Conservation (phyloP, 2,113 vertebrate genomes). For the human (Homo sapiens) region DNA sequence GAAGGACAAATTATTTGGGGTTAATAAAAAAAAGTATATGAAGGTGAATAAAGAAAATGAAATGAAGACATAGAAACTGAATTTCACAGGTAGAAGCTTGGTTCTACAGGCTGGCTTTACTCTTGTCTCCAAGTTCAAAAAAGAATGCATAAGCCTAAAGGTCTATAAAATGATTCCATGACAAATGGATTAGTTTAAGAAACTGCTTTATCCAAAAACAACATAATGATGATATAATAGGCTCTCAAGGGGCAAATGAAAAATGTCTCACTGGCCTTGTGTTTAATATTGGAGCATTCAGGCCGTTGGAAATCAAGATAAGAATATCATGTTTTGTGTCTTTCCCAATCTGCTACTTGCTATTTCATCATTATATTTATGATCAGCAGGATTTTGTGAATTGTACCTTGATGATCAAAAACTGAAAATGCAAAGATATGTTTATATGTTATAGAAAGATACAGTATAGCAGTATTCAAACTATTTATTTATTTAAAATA, state of each 20-base stretch:
- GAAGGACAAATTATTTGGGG: not conserved
- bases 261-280: not conserved
- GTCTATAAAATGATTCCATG: conserved; percentile 11
- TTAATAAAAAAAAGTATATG: not conserved
- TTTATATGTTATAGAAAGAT: not conserved
- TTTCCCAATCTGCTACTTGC: conserved; percentile 43
- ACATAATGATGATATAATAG: not conserved
- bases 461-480: not conserved
- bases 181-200: not conserved
- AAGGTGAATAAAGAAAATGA: not conserved
- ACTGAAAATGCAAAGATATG: not conserved
- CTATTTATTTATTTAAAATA: not conserved
- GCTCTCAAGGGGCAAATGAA: not conserved
- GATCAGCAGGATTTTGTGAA: conserved; percentile 15
- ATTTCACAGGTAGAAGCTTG: not conserved
- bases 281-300: not conserved
- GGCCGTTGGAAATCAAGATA: not conserved
- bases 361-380: conserved; percentile 29
- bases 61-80: conserved; percentile 23
- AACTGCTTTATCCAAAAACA: not conserved
- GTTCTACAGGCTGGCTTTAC: not conserved
- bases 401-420: not conserved
- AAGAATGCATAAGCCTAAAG: not conserved
- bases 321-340: not conserved
- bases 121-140: conserved; percentile 17